Conservation (phyloP, 2,113 vertebrate genomes). For the Daubentonia madagascariensis region DNA sequence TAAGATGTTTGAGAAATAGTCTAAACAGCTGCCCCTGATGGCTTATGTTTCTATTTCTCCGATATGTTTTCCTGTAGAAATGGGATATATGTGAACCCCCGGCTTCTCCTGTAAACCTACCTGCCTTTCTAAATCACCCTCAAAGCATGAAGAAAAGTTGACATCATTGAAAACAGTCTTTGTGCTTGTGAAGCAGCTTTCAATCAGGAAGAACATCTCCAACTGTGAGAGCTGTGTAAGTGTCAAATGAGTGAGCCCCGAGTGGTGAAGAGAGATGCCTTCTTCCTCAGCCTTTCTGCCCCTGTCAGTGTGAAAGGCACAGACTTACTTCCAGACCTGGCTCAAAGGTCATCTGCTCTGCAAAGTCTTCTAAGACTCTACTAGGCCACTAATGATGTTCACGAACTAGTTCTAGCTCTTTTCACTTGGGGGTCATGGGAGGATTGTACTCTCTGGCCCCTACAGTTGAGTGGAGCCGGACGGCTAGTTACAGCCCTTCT, state of each 20-base stretch:
- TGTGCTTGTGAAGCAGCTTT: background rate
- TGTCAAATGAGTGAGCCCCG: background rate
- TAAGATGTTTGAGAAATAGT: background rate
- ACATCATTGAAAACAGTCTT: background rate
- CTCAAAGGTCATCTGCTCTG: background rate
- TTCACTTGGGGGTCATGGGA: no score
- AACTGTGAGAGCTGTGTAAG: background rate
- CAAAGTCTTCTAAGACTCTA: background rate
- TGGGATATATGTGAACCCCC: background rate
- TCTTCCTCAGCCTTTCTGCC: background rate
- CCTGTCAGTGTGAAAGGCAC: background rate
- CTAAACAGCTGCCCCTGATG: background rate
- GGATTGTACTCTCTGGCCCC: background rate
- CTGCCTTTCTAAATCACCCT: background rate
- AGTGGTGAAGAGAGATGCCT: fast-evolving
- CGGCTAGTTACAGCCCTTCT: background rate
- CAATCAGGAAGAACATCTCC: background rate
- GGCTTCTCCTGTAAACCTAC: background rate
- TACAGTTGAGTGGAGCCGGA: background rate
- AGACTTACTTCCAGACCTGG: background rate
- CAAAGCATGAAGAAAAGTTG: background rate
- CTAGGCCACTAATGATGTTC: background rate
- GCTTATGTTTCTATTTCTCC: background rate
- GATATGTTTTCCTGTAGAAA: background rate
- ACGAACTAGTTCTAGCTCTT: background rate